Percentiles rank a stretch among this genome's conserved stretches.
Evolutionary conservation across 2,797 vertebrate species (phyloP).

Genomic region (Galagoides demidoff): DNA sequence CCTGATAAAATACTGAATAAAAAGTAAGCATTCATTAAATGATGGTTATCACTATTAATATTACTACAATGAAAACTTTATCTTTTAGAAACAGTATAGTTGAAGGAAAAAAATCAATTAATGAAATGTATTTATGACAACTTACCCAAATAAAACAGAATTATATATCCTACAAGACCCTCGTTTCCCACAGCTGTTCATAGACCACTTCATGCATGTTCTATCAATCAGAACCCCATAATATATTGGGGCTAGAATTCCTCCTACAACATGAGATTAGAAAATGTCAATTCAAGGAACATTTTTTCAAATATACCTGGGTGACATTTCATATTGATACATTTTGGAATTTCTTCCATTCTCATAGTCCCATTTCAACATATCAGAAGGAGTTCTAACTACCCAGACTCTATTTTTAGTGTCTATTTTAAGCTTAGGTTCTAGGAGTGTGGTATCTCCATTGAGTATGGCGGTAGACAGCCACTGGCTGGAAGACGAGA

Average conservation of each 20-base stretch:
- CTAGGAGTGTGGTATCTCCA: not conserved
- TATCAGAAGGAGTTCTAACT: not conserved
- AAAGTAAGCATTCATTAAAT: not conserved
- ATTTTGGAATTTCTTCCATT: not conserved
- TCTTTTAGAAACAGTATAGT: not conserved
- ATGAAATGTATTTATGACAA: not conserved
- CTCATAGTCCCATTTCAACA: not conserved
- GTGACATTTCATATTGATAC: not conserved
- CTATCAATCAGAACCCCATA: slow-evolving; percentile 94
- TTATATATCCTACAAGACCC: slow-evolving; percentile 95
- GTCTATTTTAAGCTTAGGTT: not conserved
- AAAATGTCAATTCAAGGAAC: not conserved
- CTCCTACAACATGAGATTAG: slow-evolving; percentile 87
- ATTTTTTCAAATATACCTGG: not conserved
- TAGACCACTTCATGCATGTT: slow-evolving; percentile 95
- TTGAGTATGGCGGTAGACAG: not conserved
- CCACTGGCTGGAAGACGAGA: not conserved
- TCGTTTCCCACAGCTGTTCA: slow-evolving; percentile 90
- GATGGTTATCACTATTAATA: not conserved
- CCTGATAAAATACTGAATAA: not conserved
- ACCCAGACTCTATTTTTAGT: not conserved
- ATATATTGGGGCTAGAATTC: slow-evolving; percentile 95
- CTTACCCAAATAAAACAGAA: slow-evolving; percentile 92
- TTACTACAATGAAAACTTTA: not conserved
- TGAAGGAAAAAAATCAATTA: slow-evolving; percentile 5